Evolutionary conservation across 1,140 invertebrate genomes (phyloP).

Genomic region (Caenorhabditis inopinata): DNA sequence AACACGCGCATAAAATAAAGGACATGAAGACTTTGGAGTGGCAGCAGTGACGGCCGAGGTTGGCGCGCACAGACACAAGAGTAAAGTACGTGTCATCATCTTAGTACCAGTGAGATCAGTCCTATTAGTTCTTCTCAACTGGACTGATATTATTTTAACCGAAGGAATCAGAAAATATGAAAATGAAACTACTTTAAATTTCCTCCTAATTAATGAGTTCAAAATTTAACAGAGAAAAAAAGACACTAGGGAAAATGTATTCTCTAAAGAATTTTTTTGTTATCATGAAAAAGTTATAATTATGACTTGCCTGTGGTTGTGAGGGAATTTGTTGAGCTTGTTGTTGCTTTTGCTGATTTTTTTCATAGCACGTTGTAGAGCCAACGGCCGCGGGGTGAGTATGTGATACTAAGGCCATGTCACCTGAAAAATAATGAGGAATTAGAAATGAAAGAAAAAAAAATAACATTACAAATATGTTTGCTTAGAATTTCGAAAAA

Average conservation of each 20-base stretch:
- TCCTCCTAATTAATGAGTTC: too few species aligned
- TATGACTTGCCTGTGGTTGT: conserved; percentile 29
- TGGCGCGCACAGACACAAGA: background rate
- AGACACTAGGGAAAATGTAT: too few species aligned
- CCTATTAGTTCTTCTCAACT: background rate
- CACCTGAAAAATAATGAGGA: conserved; percentile 43
- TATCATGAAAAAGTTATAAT: background rate
- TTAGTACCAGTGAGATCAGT: background rate
- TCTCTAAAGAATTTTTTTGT: background rate
- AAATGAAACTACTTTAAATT: too few species aligned
- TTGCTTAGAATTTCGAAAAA: too few species aligned
- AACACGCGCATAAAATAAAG: conserved; percentile 29
- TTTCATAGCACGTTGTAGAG: conserved; percentile 21
- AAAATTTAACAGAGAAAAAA: too few species aligned
- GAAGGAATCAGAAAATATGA: too few species aligned
- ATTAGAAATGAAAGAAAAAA: background rate
- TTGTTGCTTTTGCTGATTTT: conserved; percentile 34
- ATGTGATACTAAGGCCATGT: conserved; percentile 42
- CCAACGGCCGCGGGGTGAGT: conserved; percentile 14
- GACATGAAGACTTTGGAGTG: conserved; percentile 20
- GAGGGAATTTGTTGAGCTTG: conserved; percentile 20
- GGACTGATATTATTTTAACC: background rate
- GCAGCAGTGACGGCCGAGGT: background rate
- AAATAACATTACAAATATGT: background rate
- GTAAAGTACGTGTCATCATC: conserved; percentile 1